These are phyloP conservation scores for Drosophila rhopaloa DNA, from an alignment of 1,140 invertebrate genomes.

Conservation along the genomic window DNA sequence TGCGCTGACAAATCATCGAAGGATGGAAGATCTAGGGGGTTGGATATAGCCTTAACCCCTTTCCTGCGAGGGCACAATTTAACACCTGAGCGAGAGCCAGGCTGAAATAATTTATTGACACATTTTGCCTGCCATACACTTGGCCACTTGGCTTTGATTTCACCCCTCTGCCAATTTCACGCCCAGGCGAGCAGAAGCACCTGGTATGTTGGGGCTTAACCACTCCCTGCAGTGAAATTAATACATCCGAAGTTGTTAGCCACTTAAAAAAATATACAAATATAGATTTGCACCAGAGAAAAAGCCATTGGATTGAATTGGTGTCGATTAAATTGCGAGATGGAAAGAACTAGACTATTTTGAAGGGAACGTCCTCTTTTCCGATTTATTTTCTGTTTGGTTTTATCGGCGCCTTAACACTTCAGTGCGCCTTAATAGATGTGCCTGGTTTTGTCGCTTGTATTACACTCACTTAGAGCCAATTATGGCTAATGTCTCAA, in stretches of 20 bases:
- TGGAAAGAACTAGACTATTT: conserved; percentile 14
- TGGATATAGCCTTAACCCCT: conserved; percentile 46
- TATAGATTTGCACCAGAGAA: too few relatives aligned
- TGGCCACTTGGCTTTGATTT: conserved; percentile 62
- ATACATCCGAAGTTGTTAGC: too few relatives aligned
- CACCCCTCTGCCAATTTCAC: conserved; percentile 54
- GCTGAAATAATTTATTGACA: conserved; percentile 75
- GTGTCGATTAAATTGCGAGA: too few relatives aligned
- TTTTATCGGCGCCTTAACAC: conserved; percentile 61
- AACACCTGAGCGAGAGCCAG: conserved; percentile 62
- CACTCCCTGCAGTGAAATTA: conserved; percentile 2
- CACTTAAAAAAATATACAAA: not conserved
- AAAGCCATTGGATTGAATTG: too few relatives aligned
- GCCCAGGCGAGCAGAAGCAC: conserved; percentile 57
- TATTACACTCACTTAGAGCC: conserved; percentile 73
- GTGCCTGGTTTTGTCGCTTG: conserved; percentile 55
- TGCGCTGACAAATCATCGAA: conserved; percentile 66
- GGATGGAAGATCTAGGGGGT: not conserved
- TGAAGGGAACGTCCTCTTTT: conserved; percentile 41
- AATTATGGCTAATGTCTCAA: conserved; percentile 80
- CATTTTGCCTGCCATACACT: conserved; percentile 52
- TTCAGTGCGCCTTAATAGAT: conserved; percentile 53
- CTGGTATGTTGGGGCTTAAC: conserved; percentile 49
- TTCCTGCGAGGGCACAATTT: conserved; percentile 59
- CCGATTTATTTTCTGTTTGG: conserved; percentile 26